Conservation (phyloP, 1,140 invertebrate species). For the Hirudo medicinalis region DNA sequence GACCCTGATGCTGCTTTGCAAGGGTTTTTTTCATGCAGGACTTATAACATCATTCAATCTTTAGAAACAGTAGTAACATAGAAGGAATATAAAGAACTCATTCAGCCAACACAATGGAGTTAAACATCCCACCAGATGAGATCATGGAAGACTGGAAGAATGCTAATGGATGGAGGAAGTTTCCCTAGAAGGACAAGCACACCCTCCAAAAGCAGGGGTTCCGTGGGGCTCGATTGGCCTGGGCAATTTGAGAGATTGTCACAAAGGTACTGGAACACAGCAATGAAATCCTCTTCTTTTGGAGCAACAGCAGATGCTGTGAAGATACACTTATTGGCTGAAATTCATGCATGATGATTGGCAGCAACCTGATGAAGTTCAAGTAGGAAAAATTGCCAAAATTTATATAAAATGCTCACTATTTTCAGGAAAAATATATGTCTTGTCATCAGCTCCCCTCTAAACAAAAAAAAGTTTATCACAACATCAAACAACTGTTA, state of each 20-base stretch:
- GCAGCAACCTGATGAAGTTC: background rate
- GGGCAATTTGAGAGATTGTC: constrained; percentile 67
- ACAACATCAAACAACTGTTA: too few species aligned
- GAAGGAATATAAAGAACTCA: background rate
- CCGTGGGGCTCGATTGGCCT: constrained; percentile 46
- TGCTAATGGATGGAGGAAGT: constrained; percentile 38
- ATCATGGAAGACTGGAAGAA: constrained; percentile 34
- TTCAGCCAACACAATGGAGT: background rate
- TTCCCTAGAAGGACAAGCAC: constrained; percentile 68
- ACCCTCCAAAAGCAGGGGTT: constrained; percentile 64
- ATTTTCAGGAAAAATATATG: background rate
- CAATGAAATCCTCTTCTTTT: constrained; percentile 59
- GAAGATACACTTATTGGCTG: constrained; percentile 3
- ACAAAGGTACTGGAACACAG: constrained; percentile 74
- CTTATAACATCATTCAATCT: background rate
- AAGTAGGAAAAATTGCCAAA: constrained; percentile 10
- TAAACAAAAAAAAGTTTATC: too few species aligned
- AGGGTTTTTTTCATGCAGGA: too few species aligned
- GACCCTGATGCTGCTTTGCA: too few species aligned
- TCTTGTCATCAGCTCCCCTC: background rate
- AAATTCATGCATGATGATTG: constrained; percentile 1
- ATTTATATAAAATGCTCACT: background rate
- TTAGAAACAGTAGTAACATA: constrained; percentile 5
- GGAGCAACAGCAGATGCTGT: background rate
- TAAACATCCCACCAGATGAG: constrained; percentile 35